Base-by-base conservation (phyloP, 2,888 invertebrate genomes). In the Plagodis pulveraria region DNA sequence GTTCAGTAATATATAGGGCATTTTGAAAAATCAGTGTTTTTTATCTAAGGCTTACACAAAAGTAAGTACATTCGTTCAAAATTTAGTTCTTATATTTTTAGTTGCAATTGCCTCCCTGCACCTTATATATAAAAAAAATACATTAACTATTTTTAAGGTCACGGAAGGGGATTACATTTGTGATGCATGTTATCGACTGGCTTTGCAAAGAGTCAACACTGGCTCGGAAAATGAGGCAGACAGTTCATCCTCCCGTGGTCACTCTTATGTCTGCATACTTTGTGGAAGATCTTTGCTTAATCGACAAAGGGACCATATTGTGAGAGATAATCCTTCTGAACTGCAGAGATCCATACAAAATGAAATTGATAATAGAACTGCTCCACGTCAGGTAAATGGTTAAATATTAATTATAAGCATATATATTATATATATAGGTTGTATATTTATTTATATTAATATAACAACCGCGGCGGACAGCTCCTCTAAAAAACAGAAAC, bases 161-260 rank as follows among this genome's bases (percentile, higher is more conserved):
- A 40, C 35, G 2, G n/a, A 46, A 47, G 45, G 36, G 12, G 35
- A 48, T 9, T 50, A 56, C 9, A 45, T 45, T 45, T 32, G 44
- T 45, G 44, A 45, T 32, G 33, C 32, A 45, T 40, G 46, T n/a
- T 22, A 6, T 9, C 43, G 43, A n/a, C n/a, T 33, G n/a, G 9
- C 34, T 11, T 7, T 32, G 44, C 44, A 45, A 45, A 7, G 6
- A 8, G 32, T 45, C 9, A 45, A 45, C 32, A 10, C 32, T 22
- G 33, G 7, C 8, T 6, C 33, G 22, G 44, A 9, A 45, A 32
- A 45, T 45, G 32, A 45, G 22, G 32, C 44, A 22, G 7, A 8
- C 22, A 45, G 32, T 10, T 43, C 12, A 12, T 32, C 32, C 2
- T 32, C 44, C 33, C 32, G 32, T 6, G 44, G 44, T 10, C 44